A percentile compares a stretch with the other conserved stretches of the same genome.
Conservation (phyloP, 2,888 invertebrate species). For the Protula sp. region DNA sequence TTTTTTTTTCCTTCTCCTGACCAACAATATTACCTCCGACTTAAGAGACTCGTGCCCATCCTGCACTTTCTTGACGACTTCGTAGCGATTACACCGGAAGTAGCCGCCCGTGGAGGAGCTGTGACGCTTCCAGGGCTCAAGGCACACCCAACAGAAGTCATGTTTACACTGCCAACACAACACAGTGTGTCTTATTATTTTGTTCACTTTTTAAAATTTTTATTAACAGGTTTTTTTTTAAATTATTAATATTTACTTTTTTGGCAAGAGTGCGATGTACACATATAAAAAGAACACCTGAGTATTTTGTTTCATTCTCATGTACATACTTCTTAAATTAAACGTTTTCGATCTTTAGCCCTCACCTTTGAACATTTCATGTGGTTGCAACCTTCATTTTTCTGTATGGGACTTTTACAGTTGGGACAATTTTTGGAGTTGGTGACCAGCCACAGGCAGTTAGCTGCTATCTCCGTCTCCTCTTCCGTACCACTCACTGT, state of each 20-base stretch:
- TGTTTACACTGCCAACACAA: slow-evolving; percentile 61
- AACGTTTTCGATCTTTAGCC: too few relatives aligned
- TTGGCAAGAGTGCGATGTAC: too few relatives aligned
- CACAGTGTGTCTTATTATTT: too few relatives aligned
- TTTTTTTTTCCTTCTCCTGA: too few relatives aligned
- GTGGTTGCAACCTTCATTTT: slow-evolving; percentile 68
- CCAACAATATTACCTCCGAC: slow-evolving; percentile 57
- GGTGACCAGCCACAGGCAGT: slow-evolving; percentile 66
- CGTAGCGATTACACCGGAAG: slow-evolving; percentile 64
- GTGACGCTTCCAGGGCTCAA: slow-evolving; percentile 68
- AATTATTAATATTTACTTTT: too few relatives aligned
- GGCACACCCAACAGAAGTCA: slow-evolving; percentile 70
- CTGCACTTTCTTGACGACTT: slow-evolving; percentile 63
- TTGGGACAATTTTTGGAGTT: slow-evolving; percentile 69
- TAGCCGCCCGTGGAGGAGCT: slow-evolving; percentile 68
- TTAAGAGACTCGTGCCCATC: slow-evolving; percentile 61
- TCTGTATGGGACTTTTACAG: slow-evolving; percentile 68
- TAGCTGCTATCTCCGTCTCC: slow-evolving; percentile 54
- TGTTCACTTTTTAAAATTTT: too few relatives aligned
- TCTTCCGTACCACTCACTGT: slow-evolving; percentile 49
- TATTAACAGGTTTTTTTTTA: too few relatives aligned
- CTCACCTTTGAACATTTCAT: slow-evolving; percentile 68
- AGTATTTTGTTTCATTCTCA: too few relatives aligned
- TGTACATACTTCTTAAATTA: too few relatives aligned
- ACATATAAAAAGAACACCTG: too few relatives aligned